Percentiles rank a stretch among this genome's conserved stretches.
Evolutionary conservation across 2,888 invertebrate genomes (phyloP).

Genomic region (Euzophera pinguis): DNA sequence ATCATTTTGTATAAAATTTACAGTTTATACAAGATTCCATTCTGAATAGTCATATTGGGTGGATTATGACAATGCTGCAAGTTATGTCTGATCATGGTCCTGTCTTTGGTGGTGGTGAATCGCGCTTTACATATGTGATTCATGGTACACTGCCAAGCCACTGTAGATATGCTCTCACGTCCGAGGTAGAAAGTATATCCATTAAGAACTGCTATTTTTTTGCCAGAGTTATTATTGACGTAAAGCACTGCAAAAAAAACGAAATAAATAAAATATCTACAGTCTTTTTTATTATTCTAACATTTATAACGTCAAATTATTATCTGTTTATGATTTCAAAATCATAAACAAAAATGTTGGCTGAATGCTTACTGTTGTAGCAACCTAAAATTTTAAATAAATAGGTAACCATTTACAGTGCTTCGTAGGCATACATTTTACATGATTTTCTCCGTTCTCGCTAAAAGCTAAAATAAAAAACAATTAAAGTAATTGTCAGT

Average conservation of each 20-base stretch:
- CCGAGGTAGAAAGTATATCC: slow-evolving; percentile 20
- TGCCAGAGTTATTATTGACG: slow-evolving; percentile 20
- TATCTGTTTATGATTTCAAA: no score
- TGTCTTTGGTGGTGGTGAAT: slow-evolving; percentile 1
- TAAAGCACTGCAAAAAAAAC: background rate
- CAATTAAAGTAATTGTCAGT: no score
- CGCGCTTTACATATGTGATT: slow-evolving; percentile 13
- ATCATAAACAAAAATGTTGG: no score
- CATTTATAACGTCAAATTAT: no score
- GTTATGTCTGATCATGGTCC: background rate
- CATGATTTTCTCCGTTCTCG: no score
- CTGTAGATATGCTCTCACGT: background rate
- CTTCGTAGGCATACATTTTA: no score
- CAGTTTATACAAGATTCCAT: background rate
- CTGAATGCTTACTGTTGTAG: no score
- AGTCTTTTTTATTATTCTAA: no score
- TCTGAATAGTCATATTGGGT: background rate
- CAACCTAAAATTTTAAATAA: no score
- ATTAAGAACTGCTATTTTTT: slow-evolving; percentile 21
- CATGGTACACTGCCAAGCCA: background rate
- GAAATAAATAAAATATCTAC: background rate
- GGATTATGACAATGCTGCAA: background rate
- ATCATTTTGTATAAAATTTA: background rate
- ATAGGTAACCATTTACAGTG: no score
- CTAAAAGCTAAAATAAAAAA: no score